Percentiles rank a stretch among this genome's conserved stretches.
These are phyloP conservation scores for Microhierax caerulescens DNA, from an alignment of 2,797 vertebrate genomes.

Conservation along the genomic window DNA sequence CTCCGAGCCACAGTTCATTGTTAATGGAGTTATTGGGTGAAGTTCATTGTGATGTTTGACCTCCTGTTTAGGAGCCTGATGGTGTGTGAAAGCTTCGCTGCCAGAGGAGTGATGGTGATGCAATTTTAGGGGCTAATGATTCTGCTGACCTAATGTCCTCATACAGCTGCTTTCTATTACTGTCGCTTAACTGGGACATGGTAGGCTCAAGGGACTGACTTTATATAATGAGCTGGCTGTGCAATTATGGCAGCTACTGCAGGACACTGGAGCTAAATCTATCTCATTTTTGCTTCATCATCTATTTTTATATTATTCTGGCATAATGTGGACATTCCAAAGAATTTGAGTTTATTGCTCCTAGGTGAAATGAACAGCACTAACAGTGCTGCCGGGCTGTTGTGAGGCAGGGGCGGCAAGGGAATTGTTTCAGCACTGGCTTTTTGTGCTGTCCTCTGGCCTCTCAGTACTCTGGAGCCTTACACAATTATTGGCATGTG, in stretches of 20 bases:
- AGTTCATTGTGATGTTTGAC: not conserved
- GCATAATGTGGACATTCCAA: not conserved
- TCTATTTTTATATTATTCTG: conserved; percentile 21
- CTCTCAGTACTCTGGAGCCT: not conserved
- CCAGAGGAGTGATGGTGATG: not conserved
- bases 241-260: conserved; percentile 25
- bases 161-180: conserved; percentile 26
- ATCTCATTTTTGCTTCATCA: not conserved
- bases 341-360: not conserved
- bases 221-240: conserved; percentile 20
- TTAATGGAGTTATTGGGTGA: not conserved
- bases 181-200: not conserved
- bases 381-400: not conserved
- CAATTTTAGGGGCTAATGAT: conserved; percentile 49
- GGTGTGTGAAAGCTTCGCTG: not conserved
- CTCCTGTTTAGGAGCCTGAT: conserved; percentile 19
- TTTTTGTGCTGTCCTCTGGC: not conserved
- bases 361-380: not conserved
- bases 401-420: not conserved
- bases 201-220: not conserved
- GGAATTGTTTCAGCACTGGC: not conserved
- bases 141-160: conserved; percentile 57
- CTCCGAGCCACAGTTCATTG: not conserved
- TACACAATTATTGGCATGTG: not conserved
- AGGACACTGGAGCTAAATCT: not conserved